These are phyloP conservation scores for Eilema depressum DNA, from an alignment of 2,888 invertebrate genomes.

Conservation along the genomic window DNA sequence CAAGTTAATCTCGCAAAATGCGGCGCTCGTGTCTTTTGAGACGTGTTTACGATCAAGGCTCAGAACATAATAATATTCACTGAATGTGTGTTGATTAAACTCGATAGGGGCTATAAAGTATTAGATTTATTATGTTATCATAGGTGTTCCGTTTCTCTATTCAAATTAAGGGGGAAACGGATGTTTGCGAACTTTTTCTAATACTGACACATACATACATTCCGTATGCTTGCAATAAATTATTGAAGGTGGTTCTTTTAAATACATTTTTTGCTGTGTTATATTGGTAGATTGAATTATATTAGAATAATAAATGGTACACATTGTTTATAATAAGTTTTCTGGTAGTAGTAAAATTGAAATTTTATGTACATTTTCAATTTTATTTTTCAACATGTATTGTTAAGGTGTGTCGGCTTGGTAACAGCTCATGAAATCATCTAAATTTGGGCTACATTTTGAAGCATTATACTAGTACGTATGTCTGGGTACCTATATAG, in stretches of 20 bases:
- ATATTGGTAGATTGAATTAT: constrained; percentile 1
- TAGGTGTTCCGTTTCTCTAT: constrained; percentile 47
- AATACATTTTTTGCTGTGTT: constrained; percentile 12
- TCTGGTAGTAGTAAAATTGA: not conserved
- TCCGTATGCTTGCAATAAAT: constrained; percentile 27
- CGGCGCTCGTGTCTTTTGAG: not conserved
- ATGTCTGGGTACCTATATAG: too few relatives aligned
- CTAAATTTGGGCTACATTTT: not conserved
- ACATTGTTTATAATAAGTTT: not conserved
- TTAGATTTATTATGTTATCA: constrained; percentile 58
- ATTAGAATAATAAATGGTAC: constrained; percentile 10
- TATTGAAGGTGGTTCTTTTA: constrained; percentile 9
- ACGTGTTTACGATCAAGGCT: not conserved
- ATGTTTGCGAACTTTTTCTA: constrained; percentile 37
- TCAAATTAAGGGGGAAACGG: constrained; percentile 45
- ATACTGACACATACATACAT: constrained; percentile 15
- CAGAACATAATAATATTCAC: not conserved
- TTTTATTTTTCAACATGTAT: not conserved
- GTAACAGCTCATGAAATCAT: not conserved
- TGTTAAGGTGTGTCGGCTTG: not conserved
- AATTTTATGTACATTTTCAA: not conserved
- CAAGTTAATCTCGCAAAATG: not conserved
- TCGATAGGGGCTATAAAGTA: constrained; percentile 51
- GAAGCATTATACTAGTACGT: too few relatives aligned
- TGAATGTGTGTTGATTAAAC: constrained; percentile 20